Base-by-base conservation (phyloP, 2,113 vertebrate genomes). In the Leuciscus idus region DNA sequence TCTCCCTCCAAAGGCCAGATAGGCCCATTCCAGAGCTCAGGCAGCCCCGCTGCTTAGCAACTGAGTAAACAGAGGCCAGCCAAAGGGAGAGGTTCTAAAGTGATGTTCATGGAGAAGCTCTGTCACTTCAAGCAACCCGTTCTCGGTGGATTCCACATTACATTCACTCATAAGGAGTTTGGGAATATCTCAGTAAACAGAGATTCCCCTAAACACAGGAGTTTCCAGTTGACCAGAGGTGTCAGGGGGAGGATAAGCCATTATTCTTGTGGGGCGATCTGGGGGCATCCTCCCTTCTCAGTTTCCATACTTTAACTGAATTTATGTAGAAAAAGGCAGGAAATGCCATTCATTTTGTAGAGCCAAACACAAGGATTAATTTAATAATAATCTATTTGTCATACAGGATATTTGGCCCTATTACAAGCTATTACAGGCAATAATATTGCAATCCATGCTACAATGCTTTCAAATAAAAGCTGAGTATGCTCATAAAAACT, bases 61-160 rank as follows among this genome's bases (percentile, higher is more conserved):
- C 93, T 89, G 88, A 68, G 90, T 91, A 91, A 93, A 93, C 92
- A 95, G 23, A 77, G 83, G 36, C 81, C 89, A 87, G 92, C 90
- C 80, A 87, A 88, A 90, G 88, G 87, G 90, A 88, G 90, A 89
- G 90, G 88, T 80, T 90, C 85, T 66, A 36, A 46, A 82, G 39
- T 48, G 46, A 81, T 26, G 79, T 26, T 33, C 61, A 50, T 46
- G 19, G 84, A 72, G 50, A 73, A 64, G 76, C 80, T 78, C 66
- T 77, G 43, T 61, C 78, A 80, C 48, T 33, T 78, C 8, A 62
- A 83, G 7, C 48, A 73, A 59, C 66, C 13, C 13, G 1, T 36
- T 30, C 28, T 83, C 33, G 11, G 21, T 33, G 21, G 66, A 73
- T 57, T 84, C 28, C 50, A 73, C 68, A 83, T 55, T 72, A 83